Conservation (phyloP, 2,888 invertebrate species). For the Nemapogon koenigi region DNA sequence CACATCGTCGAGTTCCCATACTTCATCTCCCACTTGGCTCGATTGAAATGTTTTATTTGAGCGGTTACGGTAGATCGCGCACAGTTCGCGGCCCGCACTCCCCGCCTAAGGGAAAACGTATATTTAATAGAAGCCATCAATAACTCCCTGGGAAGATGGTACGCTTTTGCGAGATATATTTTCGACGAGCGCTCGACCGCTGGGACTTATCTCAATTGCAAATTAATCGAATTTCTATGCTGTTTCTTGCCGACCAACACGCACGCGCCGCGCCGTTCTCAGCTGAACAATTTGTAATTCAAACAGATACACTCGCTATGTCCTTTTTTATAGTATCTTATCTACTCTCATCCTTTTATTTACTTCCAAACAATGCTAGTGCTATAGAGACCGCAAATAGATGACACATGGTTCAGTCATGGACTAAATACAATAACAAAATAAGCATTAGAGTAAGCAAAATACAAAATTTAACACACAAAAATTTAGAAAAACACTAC, state of each 20-base stretch:
- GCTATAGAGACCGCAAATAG: too few relatives aligned
- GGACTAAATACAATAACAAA: too few relatives aligned
- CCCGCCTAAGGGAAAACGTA: conserved; percentile 36
- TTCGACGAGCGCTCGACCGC: conserved; percentile 34
- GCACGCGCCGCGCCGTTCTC: conserved; percentile 24
- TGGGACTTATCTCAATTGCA: conserved; percentile 56
- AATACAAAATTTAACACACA: too few relatives aligned
- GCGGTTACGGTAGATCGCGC: conserved; percentile 34
- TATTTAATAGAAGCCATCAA: conserved; percentile 64
- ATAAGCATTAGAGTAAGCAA: too few relatives aligned
- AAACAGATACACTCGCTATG: conserved; percentile 25
- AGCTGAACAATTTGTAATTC: conserved; percentile 40
- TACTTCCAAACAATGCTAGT: too few relatives aligned
- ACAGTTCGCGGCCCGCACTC: conserved; percentile 30
- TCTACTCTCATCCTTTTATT: not conserved
- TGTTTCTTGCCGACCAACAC: conserved; percentile 28
- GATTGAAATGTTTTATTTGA: conserved; percentile 58
- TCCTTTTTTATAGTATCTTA: conserved; percentile 32
- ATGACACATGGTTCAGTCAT: conserved; percentile 64
- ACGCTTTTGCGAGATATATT: conserved; percentile 42
- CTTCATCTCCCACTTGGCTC: conserved; percentile 48
- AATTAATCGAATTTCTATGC: conserved; percentile 56
- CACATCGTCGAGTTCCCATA: conserved; percentile 35
- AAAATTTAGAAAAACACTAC: too few relatives aligned
- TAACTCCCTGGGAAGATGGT: conserved; percentile 55